Conservation (phyloP, 1,140 invertebrate genomes). For the Chrysopa pallens region DNA sequence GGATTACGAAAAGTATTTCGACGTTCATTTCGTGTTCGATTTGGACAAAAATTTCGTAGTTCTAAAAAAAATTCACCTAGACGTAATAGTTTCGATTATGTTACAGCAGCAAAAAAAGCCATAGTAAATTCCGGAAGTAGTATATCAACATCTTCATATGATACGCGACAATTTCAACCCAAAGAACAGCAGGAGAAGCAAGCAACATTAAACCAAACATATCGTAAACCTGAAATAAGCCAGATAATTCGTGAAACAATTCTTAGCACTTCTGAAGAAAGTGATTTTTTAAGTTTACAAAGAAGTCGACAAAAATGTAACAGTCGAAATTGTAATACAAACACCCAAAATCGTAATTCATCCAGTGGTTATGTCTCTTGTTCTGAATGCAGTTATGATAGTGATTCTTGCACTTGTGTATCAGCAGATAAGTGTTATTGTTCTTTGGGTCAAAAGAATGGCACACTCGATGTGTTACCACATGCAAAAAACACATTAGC, state of each 20-base stretch:
- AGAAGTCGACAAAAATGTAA: constrained; percentile 10
- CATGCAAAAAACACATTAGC: constrained; percentile 5
- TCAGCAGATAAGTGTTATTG: constrained; percentile 63
- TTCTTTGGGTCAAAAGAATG: constrained; percentile 28
- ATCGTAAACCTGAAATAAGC: constrained; percentile 15
- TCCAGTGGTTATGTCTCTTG: constrained; percentile 64
- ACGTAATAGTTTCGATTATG: constrained; percentile 13
- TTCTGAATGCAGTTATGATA: constrained; percentile 69
- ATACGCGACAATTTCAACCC: constrained; percentile 33
- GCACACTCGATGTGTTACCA: not conserved
- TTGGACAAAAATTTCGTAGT: not conserved
- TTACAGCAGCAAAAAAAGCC: constrained; percentile 13
- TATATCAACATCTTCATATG: constrained; percentile 35
- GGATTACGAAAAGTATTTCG: constrained; percentile 32
- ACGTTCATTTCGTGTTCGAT: constrained; percentile 22
- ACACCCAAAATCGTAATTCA: constrained; percentile 43
- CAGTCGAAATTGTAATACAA: constrained; percentile 4
- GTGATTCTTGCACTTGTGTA: constrained; percentile 54
- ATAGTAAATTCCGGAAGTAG: constrained; percentile 28
- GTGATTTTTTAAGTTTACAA: constrained; percentile 36
- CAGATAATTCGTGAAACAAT: constrained; percentile 22
- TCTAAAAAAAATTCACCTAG: constrained; percentile 14
- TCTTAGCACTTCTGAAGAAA: constrained; percentile 41
- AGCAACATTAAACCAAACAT: constrained; percentile 18
- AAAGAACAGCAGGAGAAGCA: constrained; percentile 26